A percentile compares a stretch with the other conserved stretches of the same genome.
Conservation (phyloP, 2,797 vertebrate genomes). For the Mormyrus proboscirostris region DNA sequence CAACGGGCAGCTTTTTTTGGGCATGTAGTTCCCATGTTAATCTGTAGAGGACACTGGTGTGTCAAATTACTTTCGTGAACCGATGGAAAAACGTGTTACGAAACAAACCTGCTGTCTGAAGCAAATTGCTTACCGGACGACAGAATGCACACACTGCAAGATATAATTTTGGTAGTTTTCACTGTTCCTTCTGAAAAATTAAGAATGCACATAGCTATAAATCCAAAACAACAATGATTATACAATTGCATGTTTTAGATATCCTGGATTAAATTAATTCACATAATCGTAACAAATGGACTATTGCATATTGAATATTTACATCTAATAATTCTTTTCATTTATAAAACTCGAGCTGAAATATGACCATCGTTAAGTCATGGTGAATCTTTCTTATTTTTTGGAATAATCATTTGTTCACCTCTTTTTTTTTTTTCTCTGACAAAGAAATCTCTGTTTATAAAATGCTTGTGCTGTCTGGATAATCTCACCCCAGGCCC, state of each 20-base stretch:
- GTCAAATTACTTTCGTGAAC: not conserved
- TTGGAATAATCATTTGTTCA: not conserved
- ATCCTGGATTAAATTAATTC: not conserved
- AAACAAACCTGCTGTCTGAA: constrained; percentile 10
- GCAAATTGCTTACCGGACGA: constrained; percentile 5
- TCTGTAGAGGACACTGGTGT: constrained; percentile 19
- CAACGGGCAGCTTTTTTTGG: not conserved
- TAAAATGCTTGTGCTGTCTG: not conserved
- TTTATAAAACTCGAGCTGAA: not conserved
- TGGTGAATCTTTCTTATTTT: not conserved
- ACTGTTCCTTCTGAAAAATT: not conserved
- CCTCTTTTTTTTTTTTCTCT: not conserved
- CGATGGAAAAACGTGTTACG: not conserved
- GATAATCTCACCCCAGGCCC: not conserved
- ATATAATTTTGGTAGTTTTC: not conserved
- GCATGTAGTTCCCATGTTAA: not conserved
- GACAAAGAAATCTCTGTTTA: not conserved
- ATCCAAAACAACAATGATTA: not conserved
- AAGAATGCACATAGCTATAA: not conserved
- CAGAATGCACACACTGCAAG: not conserved
- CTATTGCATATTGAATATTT: not conserved
- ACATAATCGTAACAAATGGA: not conserved
- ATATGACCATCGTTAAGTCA: not conserved
- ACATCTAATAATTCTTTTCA: not conserved
- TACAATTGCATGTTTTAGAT: not conserved